Evolutionary conservation across 2,797 vertebrate species (phyloP), one percentile per base, ranked within the genome.

Genomic region (Propithecus perrieri): DNA sequence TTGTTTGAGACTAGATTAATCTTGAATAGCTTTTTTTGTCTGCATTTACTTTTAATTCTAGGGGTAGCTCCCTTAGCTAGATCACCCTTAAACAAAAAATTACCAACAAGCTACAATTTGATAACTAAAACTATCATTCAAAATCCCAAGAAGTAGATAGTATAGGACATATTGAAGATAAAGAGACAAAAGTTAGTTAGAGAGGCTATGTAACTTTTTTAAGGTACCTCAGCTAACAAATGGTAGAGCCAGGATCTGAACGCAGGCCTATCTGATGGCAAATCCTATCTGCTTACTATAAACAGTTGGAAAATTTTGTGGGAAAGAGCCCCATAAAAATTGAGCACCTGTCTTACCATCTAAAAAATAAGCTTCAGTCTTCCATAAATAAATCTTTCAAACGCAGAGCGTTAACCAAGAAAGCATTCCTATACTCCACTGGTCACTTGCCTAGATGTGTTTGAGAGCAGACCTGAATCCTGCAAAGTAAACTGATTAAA

Each of bases 31-130:
- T 72, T 95, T 89, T 69, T 76, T 86, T 17, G 14, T 59, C 55
- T 94, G 20, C 50, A 85, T 59, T 84, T 85, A 35, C 89, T 95
- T 95, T 88, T 89, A 91, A 89, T 85, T 88, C 83, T 89, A 46
- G 20, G 71, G 59, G 28, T 48, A 46, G 22, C 43, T 76, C 71
- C n/a, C 53, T 94, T 20, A 55, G 78, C 43, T 80, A 85, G 14
- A 94, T 4, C 22, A 24, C 10, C 71, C 65, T 69, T 94, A 57
- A 85, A 74, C 46, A 94, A 94, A 89, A 89, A 85, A 79, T 71
- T 41, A 69, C 41, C 92, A 92, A 57, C 28, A 59, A 81, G n/a
- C n/a, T 78, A 83, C 0, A 85, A 85, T 46, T 67, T 43, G 65
- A 50, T 50, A 57, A 94, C 18, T 85, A 30, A 35, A 71, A 17